These are phyloP conservation scores for Ceratina australensis DNA, from an alignment of 1,140 invertebrate genomes.

Conservation along the genomic window DNA sequence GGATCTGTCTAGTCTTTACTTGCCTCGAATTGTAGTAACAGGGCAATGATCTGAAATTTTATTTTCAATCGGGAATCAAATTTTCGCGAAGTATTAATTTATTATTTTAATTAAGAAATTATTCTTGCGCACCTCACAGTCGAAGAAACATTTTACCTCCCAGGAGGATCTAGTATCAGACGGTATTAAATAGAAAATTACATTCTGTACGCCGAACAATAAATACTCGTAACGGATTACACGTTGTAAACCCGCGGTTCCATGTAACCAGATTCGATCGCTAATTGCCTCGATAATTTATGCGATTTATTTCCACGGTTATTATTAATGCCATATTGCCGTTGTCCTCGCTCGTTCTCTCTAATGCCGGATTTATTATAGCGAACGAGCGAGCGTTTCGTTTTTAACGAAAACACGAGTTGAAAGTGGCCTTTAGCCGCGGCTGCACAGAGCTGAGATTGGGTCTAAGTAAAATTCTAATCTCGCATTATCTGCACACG, in stretches of 20 bases:
- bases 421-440: slow-evolving; percentile 62
- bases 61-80: too few species aligned
- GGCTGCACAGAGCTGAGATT: slow-evolving; percentile 39
- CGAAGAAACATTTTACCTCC: too few species aligned
- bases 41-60: too few species aligned
- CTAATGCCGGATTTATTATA: slow-evolving; percentile 30
- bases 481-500: slow-evolving; percentile 62
- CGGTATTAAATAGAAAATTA: neutral
- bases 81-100: too few species aligned
- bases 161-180: too few species aligned
- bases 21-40: too few species aligned
- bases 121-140: too few species aligned
- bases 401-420: slow-evolving; percentile 55
- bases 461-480: slow-evolving; percentile 56
- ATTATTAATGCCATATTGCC: slow-evolving; percentile 37
- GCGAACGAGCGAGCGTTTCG: slow-evolving; percentile 27
- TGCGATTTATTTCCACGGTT: slow-evolving; percentile 1
- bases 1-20: too few species aligned
- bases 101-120: too few species aligned
- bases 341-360: neutral
- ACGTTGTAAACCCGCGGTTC: slow-evolving; percentile 3
- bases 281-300: slow-evolving; percentile 43
- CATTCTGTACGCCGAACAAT: slow-evolving; percentile 4
- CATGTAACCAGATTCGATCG: slow-evolving; percentile 40
- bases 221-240: slow-evolving; percentile 26